These are phyloP conservation scores for Hyles lineata DNA, from an alignment of 2,888 invertebrate genomes.

Conservation along the genomic window DNA sequence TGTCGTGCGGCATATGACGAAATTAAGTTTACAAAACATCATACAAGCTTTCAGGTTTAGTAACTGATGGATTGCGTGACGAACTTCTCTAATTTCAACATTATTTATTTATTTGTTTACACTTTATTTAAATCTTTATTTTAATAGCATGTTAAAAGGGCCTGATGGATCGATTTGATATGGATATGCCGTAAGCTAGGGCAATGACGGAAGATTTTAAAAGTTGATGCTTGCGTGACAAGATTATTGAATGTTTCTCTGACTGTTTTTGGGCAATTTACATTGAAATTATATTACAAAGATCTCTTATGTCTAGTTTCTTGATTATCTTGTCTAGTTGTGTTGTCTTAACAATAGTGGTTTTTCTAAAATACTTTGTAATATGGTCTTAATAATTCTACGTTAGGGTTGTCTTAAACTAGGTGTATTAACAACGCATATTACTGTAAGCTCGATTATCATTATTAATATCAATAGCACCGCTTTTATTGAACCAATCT, in stretches of 20 bases:
- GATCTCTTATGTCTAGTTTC: too few species aligned
- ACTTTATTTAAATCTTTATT: slow-evolving; percentile 30
- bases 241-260: background rate
- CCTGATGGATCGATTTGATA: background rate
- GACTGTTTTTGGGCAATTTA: too few species aligned
- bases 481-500: background rate
- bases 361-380: too few species aligned
- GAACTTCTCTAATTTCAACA: slow-evolving; percentile 24
- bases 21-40: slow-evolving; percentile 30
- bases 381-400: too few species aligned
- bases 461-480: background rate
- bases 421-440: background rate
- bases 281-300: background rate
- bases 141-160: slow-evolving; percentile 11
- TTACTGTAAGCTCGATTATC: background rate
- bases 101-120: slow-evolving; percentile 30
- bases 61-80: slow-evolving; percentile 19
- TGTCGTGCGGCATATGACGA: slow-evolving; percentile 27
- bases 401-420: too few species aligned
- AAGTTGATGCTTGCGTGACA: background rate
- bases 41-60: slow-evolving; percentile 23
- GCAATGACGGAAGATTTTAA: background rate
- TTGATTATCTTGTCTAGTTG: too few species aligned
- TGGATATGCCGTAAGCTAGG: slow-evolving; percentile 13
- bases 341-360: too few species aligned